Evolutionary conservation across 2,113 vertebrate genomes (phyloP).

Genomic region (Erinaceus europaeus): DNA sequence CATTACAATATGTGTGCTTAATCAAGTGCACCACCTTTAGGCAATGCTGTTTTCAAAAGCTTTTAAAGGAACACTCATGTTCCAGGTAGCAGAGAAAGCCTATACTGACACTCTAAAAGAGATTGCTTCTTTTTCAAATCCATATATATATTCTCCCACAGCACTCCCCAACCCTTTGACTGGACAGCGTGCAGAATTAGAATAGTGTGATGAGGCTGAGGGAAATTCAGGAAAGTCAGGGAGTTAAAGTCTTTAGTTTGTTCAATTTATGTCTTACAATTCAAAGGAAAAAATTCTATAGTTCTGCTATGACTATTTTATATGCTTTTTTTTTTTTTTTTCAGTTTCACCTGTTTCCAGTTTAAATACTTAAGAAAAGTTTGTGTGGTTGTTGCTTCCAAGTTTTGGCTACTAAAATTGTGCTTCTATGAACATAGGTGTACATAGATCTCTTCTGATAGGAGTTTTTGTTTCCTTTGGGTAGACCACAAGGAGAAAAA

Average conservation of each 20-base stretch:
- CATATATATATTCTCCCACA: accelerated
- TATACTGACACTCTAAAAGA: neutral
- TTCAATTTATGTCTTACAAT: accelerated
- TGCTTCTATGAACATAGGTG: no score
- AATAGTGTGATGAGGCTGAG: neutral
- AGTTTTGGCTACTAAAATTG: no score
- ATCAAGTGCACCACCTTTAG: no score
- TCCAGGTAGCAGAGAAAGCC: neutral
- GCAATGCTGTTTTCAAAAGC: neutral
- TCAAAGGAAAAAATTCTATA: neutral
- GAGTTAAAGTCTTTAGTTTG: neutral
- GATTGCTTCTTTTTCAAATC: neutral
- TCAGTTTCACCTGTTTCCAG: neutral
- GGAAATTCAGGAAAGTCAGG: neutral
- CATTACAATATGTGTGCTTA: no score
- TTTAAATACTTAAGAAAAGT: no score
- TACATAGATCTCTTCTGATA: no score
- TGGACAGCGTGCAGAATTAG: neutral
- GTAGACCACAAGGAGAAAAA: no score
- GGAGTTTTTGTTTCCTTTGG: no score
- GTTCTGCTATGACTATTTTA: neutral
- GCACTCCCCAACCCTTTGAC: neutral
- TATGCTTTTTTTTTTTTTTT: neutral
- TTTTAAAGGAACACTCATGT: neutral
- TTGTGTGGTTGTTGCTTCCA: no score